Evolutionary conservation across 2,113 vertebrate species (phyloP).

Genomic region (Sorex fumeus): DNA sequence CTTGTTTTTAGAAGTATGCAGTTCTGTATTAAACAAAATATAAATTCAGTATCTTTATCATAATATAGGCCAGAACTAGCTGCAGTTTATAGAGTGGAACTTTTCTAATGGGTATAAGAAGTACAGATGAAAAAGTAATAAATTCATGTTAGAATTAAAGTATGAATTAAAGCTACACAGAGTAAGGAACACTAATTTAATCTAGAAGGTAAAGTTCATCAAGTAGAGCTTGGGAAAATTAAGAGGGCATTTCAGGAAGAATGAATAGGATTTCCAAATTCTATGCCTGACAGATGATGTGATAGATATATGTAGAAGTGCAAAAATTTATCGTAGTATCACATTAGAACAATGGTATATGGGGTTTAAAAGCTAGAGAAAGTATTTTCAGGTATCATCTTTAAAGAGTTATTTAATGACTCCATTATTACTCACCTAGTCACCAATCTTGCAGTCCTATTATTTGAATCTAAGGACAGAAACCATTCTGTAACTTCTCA

Average conservation of each 20-base stretch:
- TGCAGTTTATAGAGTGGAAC: not conserved
- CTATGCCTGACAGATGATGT: not conserved
- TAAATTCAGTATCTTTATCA: not conserved
- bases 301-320: slow-evolving; percentile 7
- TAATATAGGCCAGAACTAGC: slow-evolving; percentile 6
- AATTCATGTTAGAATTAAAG: not conserved
- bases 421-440: slow-evolving; percentile 6
- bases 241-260: not conserved
- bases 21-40: not conserved
- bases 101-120: slow-evolving; percentile 24
- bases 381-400: slow-evolving; percentile 8
- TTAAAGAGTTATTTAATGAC: slow-evolving; percentile 49
- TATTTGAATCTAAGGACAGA: not conserved
- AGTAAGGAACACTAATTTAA: not conserved
- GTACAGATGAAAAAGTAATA: not conserved
- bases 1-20: slow-evolving; percentile 9
- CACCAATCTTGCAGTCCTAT: not conserved
- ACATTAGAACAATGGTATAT: not conserved
- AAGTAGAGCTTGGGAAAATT: not conserved
- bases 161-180: not conserved
- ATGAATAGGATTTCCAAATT: not conserved
- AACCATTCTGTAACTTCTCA: slow-evolving; percentile 7
- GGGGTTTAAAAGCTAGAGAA: not conserved
- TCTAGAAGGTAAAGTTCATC: slow-evolving; percentile 46
- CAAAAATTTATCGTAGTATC: not conserved